phyloP scores from a whole-genome alignment of 2,113 vertebrate species.

The Aleadryas rufinucha region DNA sequence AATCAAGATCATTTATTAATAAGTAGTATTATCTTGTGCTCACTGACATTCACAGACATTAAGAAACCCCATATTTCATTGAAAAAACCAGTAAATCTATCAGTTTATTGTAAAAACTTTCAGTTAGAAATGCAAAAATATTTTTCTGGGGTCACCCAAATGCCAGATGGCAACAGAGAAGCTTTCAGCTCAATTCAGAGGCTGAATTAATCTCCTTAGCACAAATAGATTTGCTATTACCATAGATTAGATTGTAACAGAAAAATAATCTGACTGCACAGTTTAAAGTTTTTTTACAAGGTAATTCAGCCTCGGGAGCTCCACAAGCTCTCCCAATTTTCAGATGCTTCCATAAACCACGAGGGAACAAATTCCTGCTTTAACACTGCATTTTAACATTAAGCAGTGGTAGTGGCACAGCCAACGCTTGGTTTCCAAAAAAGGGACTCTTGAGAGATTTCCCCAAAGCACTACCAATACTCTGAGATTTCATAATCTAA shows the following conservation, averaged over 20 bases:
- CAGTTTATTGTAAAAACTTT: neutral
- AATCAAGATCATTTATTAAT: neutral
- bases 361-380: neutral
- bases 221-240: neutral
- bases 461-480: neutral
- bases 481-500: neutral
- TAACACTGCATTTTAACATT: neutral
- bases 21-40: neutral
- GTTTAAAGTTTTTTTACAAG: neutral
- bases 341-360: neutral
- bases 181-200: neutral
- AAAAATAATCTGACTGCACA: neutral
- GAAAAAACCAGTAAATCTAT: neutral
- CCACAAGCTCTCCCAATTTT: neutral
- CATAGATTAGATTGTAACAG: neutral
- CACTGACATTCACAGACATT: neutral
- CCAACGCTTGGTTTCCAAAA: neutral
- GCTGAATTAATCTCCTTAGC: slow-evolving; percentile 11
- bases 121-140: neutral
- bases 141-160: slow-evolving; percentile 3
- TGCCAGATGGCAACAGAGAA: slow-evolving; percentile 1
- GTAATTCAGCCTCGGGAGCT: neutral
- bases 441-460: neutral
- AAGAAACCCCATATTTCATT: neutral
- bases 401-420: neutral